phyloP scores from a whole-genome alignment of 2,888 invertebrate genomes.

The Parnassius mnemosyne region DNA sequence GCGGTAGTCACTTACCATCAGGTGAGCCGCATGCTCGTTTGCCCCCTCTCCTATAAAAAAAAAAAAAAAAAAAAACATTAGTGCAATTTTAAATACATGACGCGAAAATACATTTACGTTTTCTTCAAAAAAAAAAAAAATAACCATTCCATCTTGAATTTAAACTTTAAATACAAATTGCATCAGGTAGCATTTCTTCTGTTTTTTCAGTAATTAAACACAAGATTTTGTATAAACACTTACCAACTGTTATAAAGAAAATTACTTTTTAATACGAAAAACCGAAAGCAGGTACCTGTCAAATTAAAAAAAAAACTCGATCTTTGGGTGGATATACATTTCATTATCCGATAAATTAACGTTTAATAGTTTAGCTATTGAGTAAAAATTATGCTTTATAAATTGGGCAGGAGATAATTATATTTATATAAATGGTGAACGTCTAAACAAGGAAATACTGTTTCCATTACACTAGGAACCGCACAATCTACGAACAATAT shows the following conservation, averaged over 20 bases:
- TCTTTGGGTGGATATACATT: conserved; percentile 36
- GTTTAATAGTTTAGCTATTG: conserved; percentile 51
- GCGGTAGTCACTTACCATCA: too few relatives aligned
- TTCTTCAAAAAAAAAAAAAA: too few relatives aligned
- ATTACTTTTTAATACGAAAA: conserved; percentile 11
- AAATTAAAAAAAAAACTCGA: conserved; percentile 37
- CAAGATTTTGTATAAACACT: neutral
- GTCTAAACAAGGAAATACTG: conserved; percentile 40
- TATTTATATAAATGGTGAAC: conserved; percentile 64
- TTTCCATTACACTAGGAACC: conserved; percentile 43
- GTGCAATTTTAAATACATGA: too few relatives aligned
- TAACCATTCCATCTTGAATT: too few relatives aligned
- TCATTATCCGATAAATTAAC: conserved; percentile 59
- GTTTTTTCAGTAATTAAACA: neutral
- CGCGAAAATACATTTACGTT: too few relatives aligned
- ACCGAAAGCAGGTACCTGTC: conserved; percentile 49
- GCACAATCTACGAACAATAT: too few relatives aligned
- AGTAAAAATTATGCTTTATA: conserved; percentile 50
- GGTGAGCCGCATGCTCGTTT: too few relatives aligned
- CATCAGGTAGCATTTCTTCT: neutral
- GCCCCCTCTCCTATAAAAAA: too few relatives aligned
- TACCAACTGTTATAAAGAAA: conserved; percentile 7
- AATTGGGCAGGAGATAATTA: conserved; percentile 51
- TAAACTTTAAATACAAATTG: too few relatives aligned
- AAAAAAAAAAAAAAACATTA: too few relatives aligned